These are phyloP conservation scores for Drosophila emarginata DNA, from an alignment of 2,888 invertebrate species.

Conservation along the genomic window DNA sequence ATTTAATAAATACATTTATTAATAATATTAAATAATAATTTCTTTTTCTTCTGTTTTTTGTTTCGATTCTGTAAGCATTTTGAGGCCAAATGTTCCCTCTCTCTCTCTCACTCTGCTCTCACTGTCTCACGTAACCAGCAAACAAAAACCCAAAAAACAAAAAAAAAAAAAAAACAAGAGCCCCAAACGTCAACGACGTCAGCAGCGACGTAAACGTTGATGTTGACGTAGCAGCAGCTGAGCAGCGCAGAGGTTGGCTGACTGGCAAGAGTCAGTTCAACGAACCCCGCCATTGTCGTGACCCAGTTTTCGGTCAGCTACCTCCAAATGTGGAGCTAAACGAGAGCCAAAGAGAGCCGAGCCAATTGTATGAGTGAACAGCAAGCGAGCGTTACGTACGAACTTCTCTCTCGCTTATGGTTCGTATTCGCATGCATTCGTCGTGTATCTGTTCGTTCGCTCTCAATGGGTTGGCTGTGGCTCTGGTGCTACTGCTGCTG, in stretches of 20 bases:
- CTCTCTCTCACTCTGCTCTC: constrained; percentile 42
- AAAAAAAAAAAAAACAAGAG: constrained; percentile 34
- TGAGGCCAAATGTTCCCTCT: constrained; percentile 60
- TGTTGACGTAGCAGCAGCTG: constrained; percentile 59
- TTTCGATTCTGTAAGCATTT: constrained; percentile 39
- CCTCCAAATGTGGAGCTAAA: constrained; percentile 82
- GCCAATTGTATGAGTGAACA: constrained; percentile 19
- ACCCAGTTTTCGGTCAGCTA: constrained; percentile 83
- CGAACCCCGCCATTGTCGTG: constrained; percentile 83
- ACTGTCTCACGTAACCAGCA: constrained; percentile 61
- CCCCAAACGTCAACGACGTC: constrained; percentile 51
- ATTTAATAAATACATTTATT: constrained; percentile 49
- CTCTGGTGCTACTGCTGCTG: constrained; percentile 1
- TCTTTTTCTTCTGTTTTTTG: constrained; percentile 20
- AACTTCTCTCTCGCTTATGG: neutral
- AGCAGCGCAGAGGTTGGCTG: constrained; percentile 65
- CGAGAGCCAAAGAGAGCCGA: constrained; percentile 38
- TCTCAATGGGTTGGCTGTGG: constrained; percentile 41
- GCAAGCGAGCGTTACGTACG: constrained; percentile 11
- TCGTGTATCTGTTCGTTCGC: constrained; percentile 12
- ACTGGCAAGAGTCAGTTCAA: constrained; percentile 80
- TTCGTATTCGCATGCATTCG: neutral
- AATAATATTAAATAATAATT: constrained; percentile 70
- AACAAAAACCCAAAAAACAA: constrained; percentile 38
- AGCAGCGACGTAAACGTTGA: constrained; percentile 44